These are phyloP conservation scores for Agrochola litura DNA, from an alignment of 2,888 invertebrate species.

Conservation along the genomic window DNA sequence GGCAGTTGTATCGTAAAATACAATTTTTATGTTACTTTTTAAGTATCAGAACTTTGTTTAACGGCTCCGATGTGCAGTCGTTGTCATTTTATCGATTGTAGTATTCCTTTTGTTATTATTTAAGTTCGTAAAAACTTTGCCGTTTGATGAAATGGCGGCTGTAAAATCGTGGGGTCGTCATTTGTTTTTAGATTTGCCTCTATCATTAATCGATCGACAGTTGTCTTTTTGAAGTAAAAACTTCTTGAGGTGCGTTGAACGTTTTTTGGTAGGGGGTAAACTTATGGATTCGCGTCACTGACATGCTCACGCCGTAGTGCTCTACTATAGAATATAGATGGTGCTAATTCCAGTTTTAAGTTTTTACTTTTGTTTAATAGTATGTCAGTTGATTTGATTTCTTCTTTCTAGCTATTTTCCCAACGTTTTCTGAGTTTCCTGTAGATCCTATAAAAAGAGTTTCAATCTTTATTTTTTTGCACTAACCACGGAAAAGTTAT, in stretches of 20 bases:
- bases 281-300: too few relatives aligned
- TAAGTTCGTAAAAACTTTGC: slow-evolving; percentile 48
- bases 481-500: too few relatives aligned
- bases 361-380: too few relatives aligned
- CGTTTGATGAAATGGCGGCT: slow-evolving; percentile 25
- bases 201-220: background rate
- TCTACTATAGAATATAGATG: too few relatives aligned
- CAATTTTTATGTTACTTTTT: slow-evolving; percentile 65
- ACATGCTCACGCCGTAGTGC: too few relatives aligned
- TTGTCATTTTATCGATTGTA: slow-evolving; percentile 62
- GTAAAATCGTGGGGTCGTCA: slow-evolving; percentile 9
- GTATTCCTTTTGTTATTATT: slow-evolving; percentile 47
- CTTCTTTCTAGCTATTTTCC: too few relatives aligned
- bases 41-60: slow-evolving; percentile 65
- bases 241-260: too few relatives aligned
- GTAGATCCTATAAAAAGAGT: too few relatives aligned
- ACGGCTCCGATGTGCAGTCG: slow-evolving; percentile 55
- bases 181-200: slow-evolving; percentile 32
- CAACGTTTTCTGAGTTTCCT: too few relatives aligned
- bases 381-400: background rate
- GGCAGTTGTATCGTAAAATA: slow-evolving; percentile 68
- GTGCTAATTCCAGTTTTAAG: too few relatives aligned
- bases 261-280: too few relatives aligned
- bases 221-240: background rate
- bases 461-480: too few relatives aligned